Evolutionary conservation across 2,797 vertebrate genomes (phyloP), one percentile per base, ranked within the genome.

Genomic region (Pipistrellus pipistrellus): DNA sequence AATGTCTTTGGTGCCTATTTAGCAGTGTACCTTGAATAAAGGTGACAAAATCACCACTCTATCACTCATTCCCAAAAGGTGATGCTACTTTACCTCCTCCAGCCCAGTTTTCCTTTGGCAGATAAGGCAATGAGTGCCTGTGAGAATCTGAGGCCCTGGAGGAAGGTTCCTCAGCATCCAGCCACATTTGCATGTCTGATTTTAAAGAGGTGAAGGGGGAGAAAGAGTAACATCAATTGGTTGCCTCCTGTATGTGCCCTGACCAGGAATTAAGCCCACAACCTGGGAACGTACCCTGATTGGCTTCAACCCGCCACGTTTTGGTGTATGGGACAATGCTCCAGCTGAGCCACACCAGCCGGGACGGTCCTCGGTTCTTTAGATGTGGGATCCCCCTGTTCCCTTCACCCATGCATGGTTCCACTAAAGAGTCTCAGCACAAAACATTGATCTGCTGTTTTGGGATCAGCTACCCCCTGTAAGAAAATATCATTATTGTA

Each of bases 21-120:
- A 87, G 13, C 27, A 64, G n/a, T 77, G 73, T 53, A 35, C 84
- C 64, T 86, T 86, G 75, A 88, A 92, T 92, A 95, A 86, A 75
- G 51, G 21, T 76, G 66, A 53, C 23, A 80, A 21, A 86, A 83
- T 84, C 32, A 64, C 41, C 23, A 77, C 18, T 85, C 25, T 62
- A 41, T 69, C 6, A 62, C 15, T 95, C n/a, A 35, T 92, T 95
- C 51, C 85, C 35, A 55, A 87, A 82, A 38, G 13, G 30, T 51
- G 53, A 59, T 44, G 57, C 82, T 82, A 8, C 44, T 17, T 91
- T 21, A 13, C 41, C 41, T 92, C 20, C 38, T 15, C 59, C 14
- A 38, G 44, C 18, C 57, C 12, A 32, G 30, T 21, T 84, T 80
- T 51, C 55, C 48, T 81, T 77, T 68, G 12, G 41, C 14, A 35